A percentile compares a stretch with the other conserved stretches of the same genome.
phyloP scores from a whole-genome alignment of 2,797 vertebrate species.

The Philypnodon macrostomus region DNA sequence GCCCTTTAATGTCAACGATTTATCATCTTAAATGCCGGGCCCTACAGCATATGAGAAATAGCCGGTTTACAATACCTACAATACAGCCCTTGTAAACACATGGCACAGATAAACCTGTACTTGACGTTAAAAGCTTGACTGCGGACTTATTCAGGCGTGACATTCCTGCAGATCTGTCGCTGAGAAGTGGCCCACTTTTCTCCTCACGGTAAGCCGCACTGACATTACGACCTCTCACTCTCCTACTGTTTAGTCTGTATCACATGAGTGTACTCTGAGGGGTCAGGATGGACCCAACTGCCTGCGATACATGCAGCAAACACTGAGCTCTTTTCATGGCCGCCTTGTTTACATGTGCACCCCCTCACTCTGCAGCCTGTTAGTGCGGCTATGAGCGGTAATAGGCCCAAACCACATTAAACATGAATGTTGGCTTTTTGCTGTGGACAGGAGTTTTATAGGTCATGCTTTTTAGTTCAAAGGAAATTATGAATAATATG shows the following conservation, averaged over 20 bases:
- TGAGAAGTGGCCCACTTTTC: slow-evolving; percentile 30
- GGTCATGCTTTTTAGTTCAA: slow-evolving; percentile 5
- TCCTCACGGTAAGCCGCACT: slow-evolving; percentile 12
- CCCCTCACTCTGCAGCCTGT: background rate
- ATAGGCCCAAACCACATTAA: slow-evolving; percentile 8
- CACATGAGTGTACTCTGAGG: slow-evolving; percentile 34
- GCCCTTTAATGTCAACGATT: no score
- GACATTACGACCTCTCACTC: slow-evolving; percentile 31
- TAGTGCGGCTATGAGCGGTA: background rate
- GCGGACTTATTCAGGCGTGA: slow-evolving; percentile 22
- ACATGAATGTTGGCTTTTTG: background rate
- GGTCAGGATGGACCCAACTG: slow-evolving; percentile 34
- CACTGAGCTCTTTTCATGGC: slow-evolving; percentile 24
- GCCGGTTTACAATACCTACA: background rate
- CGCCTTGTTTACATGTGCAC: slow-evolving; percentile 12
- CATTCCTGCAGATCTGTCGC: slow-evolving; percentile 45
- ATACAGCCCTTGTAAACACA: background rate
- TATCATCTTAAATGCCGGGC: no score
- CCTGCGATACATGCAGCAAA: slow-evolving; percentile 6
- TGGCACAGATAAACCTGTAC: slow-evolving; percentile 20
- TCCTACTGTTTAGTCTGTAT: slow-evolving; percentile 45
- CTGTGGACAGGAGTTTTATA: background rate
- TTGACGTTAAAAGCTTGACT: slow-evolving; percentile 30
- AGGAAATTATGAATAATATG: background rate
- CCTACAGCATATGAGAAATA: background rate